Percentiles rank a stretch among this genome's conserved stretches.
Conservation (phyloP, 64 coral and sea anemone genomes). For the Cladopsammia gracilis region DNA sequence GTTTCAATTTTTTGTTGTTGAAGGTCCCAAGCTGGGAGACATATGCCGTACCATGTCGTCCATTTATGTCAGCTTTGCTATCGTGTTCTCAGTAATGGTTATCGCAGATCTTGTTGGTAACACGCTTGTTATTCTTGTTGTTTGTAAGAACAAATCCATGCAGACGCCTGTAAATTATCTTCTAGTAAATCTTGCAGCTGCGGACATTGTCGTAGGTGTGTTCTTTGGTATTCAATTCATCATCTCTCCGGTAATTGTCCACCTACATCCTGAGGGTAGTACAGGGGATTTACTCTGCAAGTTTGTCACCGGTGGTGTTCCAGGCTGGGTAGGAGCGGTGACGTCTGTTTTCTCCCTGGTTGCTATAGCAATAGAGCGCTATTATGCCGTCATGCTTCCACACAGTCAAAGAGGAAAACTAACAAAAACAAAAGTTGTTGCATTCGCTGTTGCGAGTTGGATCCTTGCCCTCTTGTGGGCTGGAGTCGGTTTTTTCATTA, state of each 20-base stretch:
- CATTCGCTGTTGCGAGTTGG: slow-evolving; percentile 24
- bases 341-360: slow-evolving; percentile 39
- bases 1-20: too few relatives aligned
- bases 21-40: too few relatives aligned
- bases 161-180: slow-evolving; percentile 50
- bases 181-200: slow-evolving; percentile 38
- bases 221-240: slow-evolving; percentile 31
- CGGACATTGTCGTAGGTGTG: slow-evolving; percentile 29
- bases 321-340: slow-evolving; percentile 44
- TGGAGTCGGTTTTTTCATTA: slow-evolving; percentile 33
- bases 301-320: slow-evolving; percentile 32
- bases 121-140: slow-evolving; percentile 45
- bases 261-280: background rate
- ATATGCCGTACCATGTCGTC: too few relatives aligned
- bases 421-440: background rate
- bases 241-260: background rate
- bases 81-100: too few relatives aligned
- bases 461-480: slow-evolving; percentile 2
- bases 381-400: slow-evolving; percentile 33
- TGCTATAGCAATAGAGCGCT: slow-evolving; percentile 34
- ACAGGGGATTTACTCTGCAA: slow-evolving; percentile 44
- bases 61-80: too few relatives aligned
- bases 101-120: slow-evolving; percentile 37
- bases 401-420: background rate
- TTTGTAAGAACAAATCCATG: slow-evolving; percentile 18